These are phyloP conservation scores for Plecturocebus donacophilus DNA, from an alignment of 2,113 vertebrate species.

Conservation along the genomic window DNA sequence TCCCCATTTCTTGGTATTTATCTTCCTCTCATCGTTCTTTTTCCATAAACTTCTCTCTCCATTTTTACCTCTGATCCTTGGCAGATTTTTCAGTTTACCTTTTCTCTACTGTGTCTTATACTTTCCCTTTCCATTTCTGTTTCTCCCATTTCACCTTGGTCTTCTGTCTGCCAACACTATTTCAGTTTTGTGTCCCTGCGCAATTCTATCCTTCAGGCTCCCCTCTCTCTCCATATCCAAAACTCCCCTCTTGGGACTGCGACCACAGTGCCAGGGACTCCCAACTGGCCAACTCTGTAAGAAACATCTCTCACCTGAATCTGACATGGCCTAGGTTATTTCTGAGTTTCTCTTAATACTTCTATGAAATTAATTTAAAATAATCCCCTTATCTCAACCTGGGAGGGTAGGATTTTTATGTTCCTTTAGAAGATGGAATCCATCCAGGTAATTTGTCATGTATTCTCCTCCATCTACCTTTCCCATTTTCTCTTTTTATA, in stretches of 20 bases:
- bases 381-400: not conserved
- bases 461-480: not conserved
- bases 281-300: not conserved
- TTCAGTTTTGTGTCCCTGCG: not conserved
- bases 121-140: not conserved
- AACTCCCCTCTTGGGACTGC: not conserved
- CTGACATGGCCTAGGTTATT: not conserved
- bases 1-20: not conserved
- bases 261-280: not conserved
- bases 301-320: not conserved
- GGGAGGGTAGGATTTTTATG: not conserved
- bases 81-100: not conserved
- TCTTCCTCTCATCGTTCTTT: not conserved
- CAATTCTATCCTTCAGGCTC: not conserved
- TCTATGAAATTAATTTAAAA: not conserved
- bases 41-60: not conserved
- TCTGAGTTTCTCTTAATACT: not conserved
- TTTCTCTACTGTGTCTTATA: not conserved
- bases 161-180: not conserved
- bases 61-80: not conserved
- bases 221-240: not conserved
- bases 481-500: not conserved
- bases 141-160: not conserved
- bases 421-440: not conserved
- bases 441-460: not conserved